phyloP scores from a whole-genome alignment of 2,888 invertebrate genomes.

The Agonum fuliginosum region DNA sequence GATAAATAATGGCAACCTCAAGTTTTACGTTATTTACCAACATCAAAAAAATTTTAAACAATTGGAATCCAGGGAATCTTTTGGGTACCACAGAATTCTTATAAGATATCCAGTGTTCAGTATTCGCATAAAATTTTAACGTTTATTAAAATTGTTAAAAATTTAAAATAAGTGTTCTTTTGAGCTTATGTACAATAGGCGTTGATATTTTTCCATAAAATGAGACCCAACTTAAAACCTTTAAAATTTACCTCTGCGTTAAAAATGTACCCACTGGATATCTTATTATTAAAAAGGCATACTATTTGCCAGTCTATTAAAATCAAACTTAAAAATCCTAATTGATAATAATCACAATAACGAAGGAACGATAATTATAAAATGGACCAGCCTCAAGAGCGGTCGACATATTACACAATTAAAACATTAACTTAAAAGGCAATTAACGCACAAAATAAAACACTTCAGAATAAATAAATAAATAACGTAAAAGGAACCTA shows the following conservation, averaged over 20 bases:
- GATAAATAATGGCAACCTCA: conserved; percentile 35
- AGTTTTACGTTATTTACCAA: conserved; percentile 19
- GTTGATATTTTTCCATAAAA: conserved; percentile 10
- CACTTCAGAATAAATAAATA: conserved; percentile 28
- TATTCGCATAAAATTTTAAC: conserved; percentile 28
- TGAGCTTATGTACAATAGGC: conserved; percentile 43
- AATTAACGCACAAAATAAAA: conserved; percentile 25
- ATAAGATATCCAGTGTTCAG: conserved; percentile 28
- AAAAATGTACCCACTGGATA: conserved; percentile 27
- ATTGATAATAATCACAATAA: conserved; percentile 55
- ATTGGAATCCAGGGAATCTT: neutral
- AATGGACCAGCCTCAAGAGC: conserved; percentile 23
- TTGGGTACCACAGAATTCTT: conserved; percentile 14
- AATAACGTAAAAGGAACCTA: conserved; percentile 35
- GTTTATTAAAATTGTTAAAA: conserved; percentile 28
- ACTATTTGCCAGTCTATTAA: conserved; percentile 22
- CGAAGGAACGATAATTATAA: conserved; percentile 56
- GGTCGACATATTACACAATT: conserved; percentile 13
- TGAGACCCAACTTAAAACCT: neutral
- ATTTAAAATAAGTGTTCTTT: conserved; percentile 38
- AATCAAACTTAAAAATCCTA: conserved; percentile 54
- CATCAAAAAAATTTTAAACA: conserved; percentile 24
- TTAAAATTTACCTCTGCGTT: conserved; percentile 7
- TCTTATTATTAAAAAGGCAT: conserved; percentile 31
- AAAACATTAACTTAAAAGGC: conserved; percentile 42